Percentiles rank a stretch among this genome's conserved stretches.
phyloP scores from a whole-genome alignment of 2,888 invertebrate species.

The Chrysopilus asiliformis region DNA sequence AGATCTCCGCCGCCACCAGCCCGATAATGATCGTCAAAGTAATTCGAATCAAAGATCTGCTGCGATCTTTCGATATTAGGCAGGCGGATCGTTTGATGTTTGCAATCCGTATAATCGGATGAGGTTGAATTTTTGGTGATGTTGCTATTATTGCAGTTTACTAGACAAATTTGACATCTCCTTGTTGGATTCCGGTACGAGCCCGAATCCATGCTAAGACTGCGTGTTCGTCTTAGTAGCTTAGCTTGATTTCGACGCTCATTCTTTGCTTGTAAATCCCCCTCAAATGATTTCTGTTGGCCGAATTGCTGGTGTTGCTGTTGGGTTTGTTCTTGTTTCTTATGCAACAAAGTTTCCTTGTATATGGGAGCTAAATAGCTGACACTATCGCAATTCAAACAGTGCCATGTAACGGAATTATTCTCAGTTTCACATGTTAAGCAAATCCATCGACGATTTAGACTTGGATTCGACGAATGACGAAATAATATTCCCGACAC shows the following conservation, averaged over 20 bases:
- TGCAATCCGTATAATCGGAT: conserved; percentile 17
- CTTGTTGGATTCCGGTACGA: conserved; percentile 25
- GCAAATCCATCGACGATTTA: conserved; percentile 37
- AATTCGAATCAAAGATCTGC: conserved; percentile 4
- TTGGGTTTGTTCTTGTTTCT: conserved; percentile 16
- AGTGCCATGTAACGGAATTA: conserved; percentile 37
- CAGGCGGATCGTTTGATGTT: conserved; percentile 24
- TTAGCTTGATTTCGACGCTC: conserved; percentile 18
- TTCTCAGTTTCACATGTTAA: conserved; percentile 33
- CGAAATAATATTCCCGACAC: conserved; percentile 30
- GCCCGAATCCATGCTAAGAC: conserved; percentile 34
- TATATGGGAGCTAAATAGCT: conserved; percentile 36
- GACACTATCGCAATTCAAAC: conserved; percentile 35
- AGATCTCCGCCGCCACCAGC: conserved; percentile 4
- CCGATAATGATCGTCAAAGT: neutral
- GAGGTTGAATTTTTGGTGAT: conserved; percentile 21
- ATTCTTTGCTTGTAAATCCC: conserved; percentile 16
- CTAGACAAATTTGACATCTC: conserved; percentile 35
- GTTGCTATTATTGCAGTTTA: conserved; percentile 34
- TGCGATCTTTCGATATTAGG: conserved; percentile 15
- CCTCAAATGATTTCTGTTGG: conserved; percentile 18
- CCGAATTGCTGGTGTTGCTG: conserved; percentile 13
- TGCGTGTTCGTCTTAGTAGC: conserved; percentile 30
- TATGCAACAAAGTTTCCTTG: conserved; percentile 29
- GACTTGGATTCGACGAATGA: conserved; percentile 35